phyloP scores from a whole-genome alignment of 2,113 vertebrate genomes.

The Xiphophorus maculatus region DNA sequence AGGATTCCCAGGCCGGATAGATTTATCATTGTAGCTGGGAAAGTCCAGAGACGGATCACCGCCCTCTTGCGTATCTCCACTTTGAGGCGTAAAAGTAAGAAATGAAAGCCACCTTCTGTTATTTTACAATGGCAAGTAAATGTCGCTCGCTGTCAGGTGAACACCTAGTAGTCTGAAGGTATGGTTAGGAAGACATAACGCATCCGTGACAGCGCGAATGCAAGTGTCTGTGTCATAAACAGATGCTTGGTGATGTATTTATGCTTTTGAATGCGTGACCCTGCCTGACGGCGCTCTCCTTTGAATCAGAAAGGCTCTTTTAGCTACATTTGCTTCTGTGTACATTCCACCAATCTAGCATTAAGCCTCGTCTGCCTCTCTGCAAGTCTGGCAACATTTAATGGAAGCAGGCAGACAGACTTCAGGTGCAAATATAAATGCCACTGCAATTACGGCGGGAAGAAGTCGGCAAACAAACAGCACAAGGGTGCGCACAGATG shows the following conservation, averaged over 20 bases:
- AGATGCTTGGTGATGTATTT: neutral
- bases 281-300: slow-evolving; percentile 22
- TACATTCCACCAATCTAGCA: slow-evolving; percentile 54
- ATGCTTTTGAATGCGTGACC: slow-evolving; percentile 27
- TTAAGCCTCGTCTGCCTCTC: slow-evolving; percentile 39
- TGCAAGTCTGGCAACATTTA: slow-evolving; percentile 52
- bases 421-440: slow-evolving; percentile 75
- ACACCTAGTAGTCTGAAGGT: slow-evolving; percentile 8
- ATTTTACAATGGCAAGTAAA: neutral
- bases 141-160: slow-evolving; percentile 19
- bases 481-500: slow-evolving; percentile 9
- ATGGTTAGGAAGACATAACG: slow-evolving; percentile 3
- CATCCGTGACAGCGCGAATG: neutral
- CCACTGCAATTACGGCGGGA: slow-evolving; percentile 65
- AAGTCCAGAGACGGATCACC: slow-evolving; percentile 45
- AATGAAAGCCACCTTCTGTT: slow-evolving; percentile 28
- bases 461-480: slow-evolving; percentile 66
- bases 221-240: neutral
- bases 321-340: slow-evolving; percentile 55
- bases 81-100: slow-evolving; percentile 30
- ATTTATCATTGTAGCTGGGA: slow-evolving; percentile 54
- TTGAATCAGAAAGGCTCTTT: slow-evolving; percentile 49
- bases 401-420: slow-evolving; percentile 67
- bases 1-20: slow-evolving; percentile 37
- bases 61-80: slow-evolving; percentile 27